Evolutionary conservation across 2,888 invertebrate genomes (phyloP), one percentile per base, ranked within the genome.

Genomic region (Encarsia formosa): DNA sequence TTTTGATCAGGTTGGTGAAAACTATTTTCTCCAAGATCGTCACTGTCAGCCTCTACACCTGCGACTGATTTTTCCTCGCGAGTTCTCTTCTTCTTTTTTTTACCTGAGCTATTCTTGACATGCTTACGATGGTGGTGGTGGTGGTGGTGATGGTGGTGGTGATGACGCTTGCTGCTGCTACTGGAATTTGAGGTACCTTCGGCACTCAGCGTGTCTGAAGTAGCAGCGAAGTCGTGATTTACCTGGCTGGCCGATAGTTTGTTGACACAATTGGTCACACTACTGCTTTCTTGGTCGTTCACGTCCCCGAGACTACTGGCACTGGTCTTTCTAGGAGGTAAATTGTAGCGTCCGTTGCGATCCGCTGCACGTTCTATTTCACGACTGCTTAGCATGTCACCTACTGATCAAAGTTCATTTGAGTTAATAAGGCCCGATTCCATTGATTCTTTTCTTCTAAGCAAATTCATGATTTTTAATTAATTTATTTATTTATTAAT

Each of bases 311-410:
- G n/a, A n/a, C n/a, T n/a, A n/a, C 65, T 61, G 20, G 67, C 60
- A 59, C 69, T 66, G 42, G 70, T 73, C 64, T 70, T 68, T 60
- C 72, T 67, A 19, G 69, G 67, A 37, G 68, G 65, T 57, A 70
- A 66, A 68, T 67, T 65, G 44, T 54, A 51, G 2, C 72, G 72
- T 64, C 74, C 75, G 69, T 75, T 75, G 58, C 73, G 70, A 66
- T 75, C 73, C 66, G 75, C 73, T 26, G 64, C 65, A 62, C 71
- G 65, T 49, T 72, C 71, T 29, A 68, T 64, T 61, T 74, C 74
- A 61, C 75, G 74, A 65, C 70, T 66, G 69, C 74, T 75, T 66
- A 75, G 75, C 75, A 75, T 75, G 73, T 72, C 75, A 74, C 73
- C 75, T 74, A 68, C 73, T 73, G n/a, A n/a, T n/a, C n/a, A n/a